Conservation (phyloP, 2,888 invertebrate species). For the Elmis aenea region DNA sequence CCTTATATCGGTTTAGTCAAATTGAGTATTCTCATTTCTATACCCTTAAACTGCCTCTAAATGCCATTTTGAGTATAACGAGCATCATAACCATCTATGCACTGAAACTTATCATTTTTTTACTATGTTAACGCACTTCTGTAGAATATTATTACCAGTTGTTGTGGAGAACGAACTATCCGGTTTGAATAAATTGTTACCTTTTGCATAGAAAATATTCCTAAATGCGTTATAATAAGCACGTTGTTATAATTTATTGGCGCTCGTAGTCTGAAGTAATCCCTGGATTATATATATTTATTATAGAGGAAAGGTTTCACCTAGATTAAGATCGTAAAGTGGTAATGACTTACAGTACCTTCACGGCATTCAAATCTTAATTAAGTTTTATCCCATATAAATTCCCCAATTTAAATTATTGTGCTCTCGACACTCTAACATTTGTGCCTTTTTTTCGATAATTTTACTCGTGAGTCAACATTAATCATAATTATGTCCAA, state of each 20-base stretch:
- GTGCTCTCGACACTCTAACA: too few relatives aligned
- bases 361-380: constrained; percentile 13
- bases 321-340: neutral
- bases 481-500: too few relatives aligned
- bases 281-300: neutral
- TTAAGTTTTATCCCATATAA: constrained; percentile 12
- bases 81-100: too few relatives aligned
- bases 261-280: constrained; percentile 1
- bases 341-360: constrained; percentile 9
- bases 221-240: too few relatives aligned
- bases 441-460: too few relatives aligned
- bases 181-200: too few relatives aligned
- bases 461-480: too few relatives aligned
- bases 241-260: constrained; percentile 5
- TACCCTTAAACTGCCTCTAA: neutral
- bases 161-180: too few relatives aligned
- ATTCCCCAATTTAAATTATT: constrained; percentile 13
- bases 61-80: too few relatives aligned
- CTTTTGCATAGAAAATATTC: too few relatives aligned
- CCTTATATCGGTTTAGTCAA: constrained; percentile 22
- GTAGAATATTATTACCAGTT: too few relatives aligned
- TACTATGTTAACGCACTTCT: constrained; percentile 4
- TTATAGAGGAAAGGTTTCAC: neutral
- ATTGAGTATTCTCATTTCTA: constrained; percentile 17
- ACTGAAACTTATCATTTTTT: too few relatives aligned